A percentile compares a stretch with the other conserved stretches of the same genome.
These are phyloP conservation scores for Subacronicta megacephala DNA, from an alignment of 2,888 invertebrate species.

Conservation along the genomic window DNA sequence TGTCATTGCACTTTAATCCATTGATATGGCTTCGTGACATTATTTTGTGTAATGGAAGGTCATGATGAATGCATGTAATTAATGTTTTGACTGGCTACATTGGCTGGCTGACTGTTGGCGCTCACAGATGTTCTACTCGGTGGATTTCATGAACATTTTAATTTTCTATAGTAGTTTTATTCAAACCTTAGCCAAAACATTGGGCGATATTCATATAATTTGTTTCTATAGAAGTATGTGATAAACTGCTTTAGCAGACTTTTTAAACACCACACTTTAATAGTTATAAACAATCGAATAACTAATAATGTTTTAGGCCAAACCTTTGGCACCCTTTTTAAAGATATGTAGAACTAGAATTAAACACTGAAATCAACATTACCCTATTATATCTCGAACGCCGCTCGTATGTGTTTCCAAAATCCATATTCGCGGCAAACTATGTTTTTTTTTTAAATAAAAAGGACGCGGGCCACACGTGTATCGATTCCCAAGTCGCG, in stretches of 20 bases:
- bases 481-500: constrained; percentile 72
- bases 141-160: too few species aligned
- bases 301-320: too few species aligned
- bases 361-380: constrained; percentile 41
- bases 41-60: constrained; percentile 8
- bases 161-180: too few species aligned
- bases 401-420: constrained; percentile 88
- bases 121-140: too few species aligned
- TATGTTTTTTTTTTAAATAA: constrained; percentile 24
- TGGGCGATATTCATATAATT: too few species aligned
- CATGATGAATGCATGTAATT: too few species aligned
- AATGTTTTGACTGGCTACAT: too few species aligned
- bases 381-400: constrained; percentile 91
- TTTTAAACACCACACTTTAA: too few species aligned
- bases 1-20: constrained; percentile 38
- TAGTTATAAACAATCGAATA: too few species aligned
- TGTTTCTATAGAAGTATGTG: background rate
- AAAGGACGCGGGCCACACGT: constrained; percentile 57
- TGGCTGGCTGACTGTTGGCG: too few species aligned
- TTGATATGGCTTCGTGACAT: constrained; percentile 30
- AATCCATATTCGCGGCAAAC: constrained; percentile 78
- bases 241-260: background rate
- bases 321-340: background rate
- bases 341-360: background rate
- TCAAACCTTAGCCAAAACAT: too few species aligned